phyloP scores from a whole-genome alignment of 2,113 vertebrate genomes.

The Chaenogobius annularis region DNA sequence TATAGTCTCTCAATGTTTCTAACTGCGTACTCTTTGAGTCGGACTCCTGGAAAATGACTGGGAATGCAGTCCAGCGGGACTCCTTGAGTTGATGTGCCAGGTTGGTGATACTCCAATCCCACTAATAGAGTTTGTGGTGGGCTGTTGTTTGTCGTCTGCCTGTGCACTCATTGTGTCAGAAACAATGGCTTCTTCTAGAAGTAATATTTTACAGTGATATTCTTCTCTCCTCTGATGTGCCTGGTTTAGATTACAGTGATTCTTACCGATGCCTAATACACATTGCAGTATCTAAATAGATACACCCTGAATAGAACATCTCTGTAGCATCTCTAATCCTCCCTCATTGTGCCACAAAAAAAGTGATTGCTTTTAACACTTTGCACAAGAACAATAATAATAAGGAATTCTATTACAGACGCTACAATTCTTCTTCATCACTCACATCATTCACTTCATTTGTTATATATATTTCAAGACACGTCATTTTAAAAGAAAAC shows the following conservation, averaged over 20 bases:
- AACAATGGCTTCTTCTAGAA: conserved; percentile 87
- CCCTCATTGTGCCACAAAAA: not conserved
- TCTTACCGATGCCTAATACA: not conserved
- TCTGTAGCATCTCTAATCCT: not conserved
- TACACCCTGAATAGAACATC: not conserved
- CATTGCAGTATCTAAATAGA: conserved; percentile 29
- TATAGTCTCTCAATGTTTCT: conserved; percentile 11
- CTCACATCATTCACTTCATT: not conserved
- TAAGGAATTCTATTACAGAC: not conserved
- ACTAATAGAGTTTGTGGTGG: conserved; percentile 64
- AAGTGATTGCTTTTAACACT: not conserved
- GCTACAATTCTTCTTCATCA: not conserved
- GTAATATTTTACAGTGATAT: conserved; percentile 99
- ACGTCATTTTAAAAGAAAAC: not conserved
- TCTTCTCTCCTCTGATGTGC: conserved; percentile 67
- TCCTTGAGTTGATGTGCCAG: conserved; percentile 91
- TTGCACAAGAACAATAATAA: not conserved
- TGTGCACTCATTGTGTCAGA: conserved; percentile 97
- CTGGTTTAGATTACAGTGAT: conserved; percentile 8
- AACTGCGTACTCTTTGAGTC: conserved; percentile 73
- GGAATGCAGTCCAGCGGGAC: conserved; percentile 80
- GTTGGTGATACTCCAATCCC: conserved; percentile 94
- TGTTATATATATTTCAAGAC: conserved; percentile 26
- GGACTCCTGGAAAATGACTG: conserved; percentile 84
- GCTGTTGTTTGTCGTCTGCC: conserved; percentile 90